A percentile compares a stretch with the other conserved stretches of the same genome.
phyloP scores from a whole-genome alignment of 2,888 invertebrate genomes.

The Ethmia dodecea region DNA sequence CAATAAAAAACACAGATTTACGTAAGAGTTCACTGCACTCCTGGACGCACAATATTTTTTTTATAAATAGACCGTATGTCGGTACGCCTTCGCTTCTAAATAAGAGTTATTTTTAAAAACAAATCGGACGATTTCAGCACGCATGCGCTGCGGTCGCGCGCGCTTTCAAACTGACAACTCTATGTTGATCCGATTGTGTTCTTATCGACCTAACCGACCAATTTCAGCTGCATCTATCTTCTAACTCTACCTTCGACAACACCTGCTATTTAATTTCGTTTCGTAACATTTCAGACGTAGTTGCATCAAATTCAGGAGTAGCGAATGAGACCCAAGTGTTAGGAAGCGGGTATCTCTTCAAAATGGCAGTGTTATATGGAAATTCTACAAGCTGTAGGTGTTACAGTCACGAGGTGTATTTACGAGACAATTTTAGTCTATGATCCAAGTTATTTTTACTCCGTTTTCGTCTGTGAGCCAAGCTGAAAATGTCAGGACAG shows the following conservation, averaged over 20 bases:
- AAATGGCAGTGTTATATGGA: slow-evolving; percentile 14
- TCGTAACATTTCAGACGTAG: slow-evolving; percentile 18
- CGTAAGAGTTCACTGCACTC: slow-evolving; percentile 61
- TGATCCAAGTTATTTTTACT: slow-evolving; percentile 44
- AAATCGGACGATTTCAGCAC: slow-evolving; percentile 22
- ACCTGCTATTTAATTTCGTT: slow-evolving; percentile 15
- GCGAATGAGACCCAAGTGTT: slow-evolving; percentile 8
- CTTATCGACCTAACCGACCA: slow-evolving; percentile 34
- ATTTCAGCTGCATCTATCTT: slow-evolving; percentile 26
- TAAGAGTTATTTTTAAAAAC: slow-evolving; percentile 18
- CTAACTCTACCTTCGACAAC: too few species aligned
- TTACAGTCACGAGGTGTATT: slow-evolving; percentile 25
- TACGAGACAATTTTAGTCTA: slow-evolving; percentile 34
- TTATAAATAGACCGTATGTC: slow-evolving; percentile 46
- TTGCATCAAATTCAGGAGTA: slow-evolving; percentile 18
- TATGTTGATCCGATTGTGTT: slow-evolving; percentile 27
- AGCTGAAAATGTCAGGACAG: slow-evolving; percentile 45
- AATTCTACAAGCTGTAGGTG: slow-evolving; percentile 3
- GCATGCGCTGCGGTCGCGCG: slow-evolving; percentile 51
- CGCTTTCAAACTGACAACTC: slow-evolving; percentile 44
- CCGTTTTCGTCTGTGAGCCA: slow-evolving; percentile 35
- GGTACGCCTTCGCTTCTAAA: slow-evolving; percentile 35
- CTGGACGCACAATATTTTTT: slow-evolving; percentile 34
- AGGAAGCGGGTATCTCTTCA: slow-evolving; percentile 13
- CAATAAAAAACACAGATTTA: slow-evolving; percentile 19